These are phyloP conservation scores for Hepsetus odoe DNA, from an alignment of 2,113 vertebrate genomes.

Conservation along the genomic window DNA sequence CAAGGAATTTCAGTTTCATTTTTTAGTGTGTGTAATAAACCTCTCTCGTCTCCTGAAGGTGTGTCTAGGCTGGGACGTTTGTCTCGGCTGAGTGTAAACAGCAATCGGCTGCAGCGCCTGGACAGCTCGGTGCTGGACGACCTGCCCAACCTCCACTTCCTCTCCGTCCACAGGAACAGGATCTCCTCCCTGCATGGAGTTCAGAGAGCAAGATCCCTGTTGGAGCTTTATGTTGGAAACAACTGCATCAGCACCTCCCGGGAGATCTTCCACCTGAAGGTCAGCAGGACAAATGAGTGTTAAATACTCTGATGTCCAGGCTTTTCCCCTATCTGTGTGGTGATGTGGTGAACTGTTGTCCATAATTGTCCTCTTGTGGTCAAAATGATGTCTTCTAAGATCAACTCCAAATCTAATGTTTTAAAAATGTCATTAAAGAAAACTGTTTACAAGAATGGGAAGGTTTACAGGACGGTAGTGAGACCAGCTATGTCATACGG, in stretches of 20 bases:
- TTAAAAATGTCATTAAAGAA: too few relatives aligned
- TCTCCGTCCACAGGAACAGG: slow-evolving; percentile 83
- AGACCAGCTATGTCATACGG: too few relatives aligned
- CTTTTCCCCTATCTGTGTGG: too few relatives aligned
- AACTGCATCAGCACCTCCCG: slow-evolving; percentile 80
- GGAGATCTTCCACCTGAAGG: slow-evolving; percentile 84
- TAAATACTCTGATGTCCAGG: neutral
- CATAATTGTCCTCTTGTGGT: too few relatives aligned
- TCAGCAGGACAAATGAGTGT: slow-evolving; percentile 27
- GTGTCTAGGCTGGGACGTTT: slow-evolving; percentile 77
- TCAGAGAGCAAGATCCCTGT: slow-evolving; percentile 76
- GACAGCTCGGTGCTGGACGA: slow-evolving; percentile 75
- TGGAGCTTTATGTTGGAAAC: slow-evolving; percentile 83
- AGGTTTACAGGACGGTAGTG: too few relatives aligned
- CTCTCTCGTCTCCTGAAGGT: slow-evolving; percentile 63
- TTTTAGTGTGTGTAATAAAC: slow-evolving; percentile 55
- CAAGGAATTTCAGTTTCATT: too few relatives aligned
- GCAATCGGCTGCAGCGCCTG: slow-evolving; percentile 79
- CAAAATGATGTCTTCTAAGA: too few relatives aligned
- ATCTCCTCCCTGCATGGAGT: slow-evolving; percentile 79
- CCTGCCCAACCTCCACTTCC: slow-evolving; percentile 78
- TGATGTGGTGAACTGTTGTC: too few relatives aligned
- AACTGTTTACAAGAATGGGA: too few relatives aligned
- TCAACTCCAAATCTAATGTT: too few relatives aligned
- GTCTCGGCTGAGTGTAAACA: slow-evolving; percentile 79